Evolutionary conservation across 2,113 vertebrate genomes (phyloP).

Genomic region (Silurus meridionalis): DNA sequence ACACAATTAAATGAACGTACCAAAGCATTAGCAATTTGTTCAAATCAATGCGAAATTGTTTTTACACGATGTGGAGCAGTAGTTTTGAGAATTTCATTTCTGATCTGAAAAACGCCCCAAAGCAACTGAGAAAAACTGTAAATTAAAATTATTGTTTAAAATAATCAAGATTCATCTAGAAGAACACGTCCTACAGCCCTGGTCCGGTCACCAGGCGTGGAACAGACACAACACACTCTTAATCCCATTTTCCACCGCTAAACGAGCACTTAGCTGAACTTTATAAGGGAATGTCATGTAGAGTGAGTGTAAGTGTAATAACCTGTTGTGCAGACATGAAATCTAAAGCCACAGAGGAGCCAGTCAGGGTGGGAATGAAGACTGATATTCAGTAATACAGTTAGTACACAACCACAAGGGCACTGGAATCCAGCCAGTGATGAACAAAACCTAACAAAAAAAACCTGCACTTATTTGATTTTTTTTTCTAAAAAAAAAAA

Average conservation of each 20-base stretch:
- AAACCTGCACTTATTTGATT: neutral
- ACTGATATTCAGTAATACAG: conserved; percentile 49
- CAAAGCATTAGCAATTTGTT: no score
- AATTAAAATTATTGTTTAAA: neutral
- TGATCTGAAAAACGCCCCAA: no score
- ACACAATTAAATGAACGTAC: no score
- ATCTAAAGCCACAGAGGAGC: conserved; percentile 28
- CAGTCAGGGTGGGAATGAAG: conserved; percentile 41
- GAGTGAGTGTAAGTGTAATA: neutral
- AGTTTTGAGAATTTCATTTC: no score
- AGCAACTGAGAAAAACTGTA: no score
- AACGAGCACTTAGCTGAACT: neutral
- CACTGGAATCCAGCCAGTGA: conserved; percentile 30
- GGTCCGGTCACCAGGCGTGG: neutral
- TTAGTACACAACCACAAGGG: conserved; percentile 36
- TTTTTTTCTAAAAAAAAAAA: neutral
- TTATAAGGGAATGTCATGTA: neutral
- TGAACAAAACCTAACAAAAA: conserved; percentile 2
- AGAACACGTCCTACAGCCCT: neutral
- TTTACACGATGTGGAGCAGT: no score
- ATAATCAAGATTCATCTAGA: neutral
- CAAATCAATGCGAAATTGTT: no score
- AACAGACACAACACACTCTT: neutral
- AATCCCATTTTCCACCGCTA: neutral
- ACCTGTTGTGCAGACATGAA: conserved; percentile 13